Conservation (phyloP, 2,888 invertebrate genomes). For the Parnassius glacialis region DNA sequence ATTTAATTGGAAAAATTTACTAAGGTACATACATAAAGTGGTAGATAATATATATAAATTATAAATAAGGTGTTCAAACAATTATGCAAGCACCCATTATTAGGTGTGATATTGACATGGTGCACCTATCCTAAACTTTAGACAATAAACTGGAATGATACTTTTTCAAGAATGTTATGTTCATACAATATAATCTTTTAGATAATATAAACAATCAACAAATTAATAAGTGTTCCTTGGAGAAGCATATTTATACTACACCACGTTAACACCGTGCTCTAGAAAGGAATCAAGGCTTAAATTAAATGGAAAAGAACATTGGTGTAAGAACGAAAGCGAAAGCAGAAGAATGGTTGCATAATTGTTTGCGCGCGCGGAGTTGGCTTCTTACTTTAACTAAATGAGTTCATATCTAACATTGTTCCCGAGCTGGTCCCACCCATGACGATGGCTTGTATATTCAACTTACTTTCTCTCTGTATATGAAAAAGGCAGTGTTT, state of each 20-base stretch:
- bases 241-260: constrained; percentile 32
- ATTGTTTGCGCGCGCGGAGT: constrained; percentile 56
- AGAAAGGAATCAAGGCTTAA: constrained; percentile 38
- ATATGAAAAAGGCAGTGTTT: constrained; percentile 11
- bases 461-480: constrained; percentile 50
- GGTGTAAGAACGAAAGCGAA: constrained; percentile 39
- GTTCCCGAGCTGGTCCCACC: constrained; percentile 81
- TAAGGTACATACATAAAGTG: constrained; percentile 53
- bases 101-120: constrained; percentile 51
- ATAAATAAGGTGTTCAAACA: constrained; percentile 57
- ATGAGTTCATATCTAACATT: constrained; percentile 76
- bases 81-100: constrained; percentile 61
- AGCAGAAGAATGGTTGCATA: constrained; percentile 53
- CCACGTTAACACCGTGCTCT: constrained; percentile 38
- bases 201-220: constrained; percentile 36
- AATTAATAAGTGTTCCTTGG: constrained; percentile 33
- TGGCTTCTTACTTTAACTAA: constrained; percentile 68
- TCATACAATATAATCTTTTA: constrained; percentile 46
- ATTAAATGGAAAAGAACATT: constrained; percentile 35
- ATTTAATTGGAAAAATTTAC: constrained; percentile 37
- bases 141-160: constrained; percentile 79
- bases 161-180: constrained; percentile 77
- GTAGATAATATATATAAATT: constrained; percentile 56
- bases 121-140: constrained; percentile 76
- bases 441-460: constrained; percentile 78